These are phyloP conservation scores for Eupithecia insigniata DNA, from an alignment of 2,888 invertebrate species.

Conservation along the genomic window DNA sequence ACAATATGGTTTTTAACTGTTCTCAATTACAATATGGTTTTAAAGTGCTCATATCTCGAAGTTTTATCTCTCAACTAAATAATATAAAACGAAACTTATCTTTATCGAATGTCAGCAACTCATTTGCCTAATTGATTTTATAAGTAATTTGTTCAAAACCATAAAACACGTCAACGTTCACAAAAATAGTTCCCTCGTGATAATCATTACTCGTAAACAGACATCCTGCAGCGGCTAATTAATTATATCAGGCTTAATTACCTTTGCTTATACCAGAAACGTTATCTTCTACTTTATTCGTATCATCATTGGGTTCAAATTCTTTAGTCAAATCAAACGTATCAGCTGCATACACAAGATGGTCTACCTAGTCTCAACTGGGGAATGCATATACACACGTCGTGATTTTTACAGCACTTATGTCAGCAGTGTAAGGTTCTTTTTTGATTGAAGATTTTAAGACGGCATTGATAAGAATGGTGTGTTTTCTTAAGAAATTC, in stretches of 20 bases:
- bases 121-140: slow-evolving; percentile 33
- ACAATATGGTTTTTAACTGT: not conserved
- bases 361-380: slow-evolving; percentile 24
- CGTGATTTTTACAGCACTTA: slow-evolving; percentile 20
- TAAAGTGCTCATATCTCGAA: not conserved
- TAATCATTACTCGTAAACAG: slow-evolving; percentile 59
- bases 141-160: slow-evolving; percentile 33
- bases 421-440: slow-evolving; percentile 27
- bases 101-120: slow-evolving; percentile 17
- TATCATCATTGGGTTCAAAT: slow-evolving; percentile 47
- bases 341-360: slow-evolving; percentile 36
- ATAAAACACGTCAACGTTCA: slow-evolving; percentile 39
- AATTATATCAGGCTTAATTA: slow-evolving; percentile 54
- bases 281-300: slow-evolving; percentile 27
- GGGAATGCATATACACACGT: slow-evolving; percentile 15
- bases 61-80: not conserved
- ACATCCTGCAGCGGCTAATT: slow-evolving; percentile 61
- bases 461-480: slow-evolving; percentile 41
- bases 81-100: not conserved
- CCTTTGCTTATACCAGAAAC: slow-evolving; percentile 15
- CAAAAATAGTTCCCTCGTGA: slow-evolving; percentile 49
- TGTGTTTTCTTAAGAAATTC: slow-evolving; percentile 78
- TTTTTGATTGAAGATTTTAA: slow-evolving; percentile 18
- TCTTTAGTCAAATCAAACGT: slow-evolving; percentile 37
- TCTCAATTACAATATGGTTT: not conserved